These are phyloP conservation scores for Tragelaphus oryx DNA, from an alignment of 2,797 vertebrate genomes.

Conservation along the genomic window DNA sequence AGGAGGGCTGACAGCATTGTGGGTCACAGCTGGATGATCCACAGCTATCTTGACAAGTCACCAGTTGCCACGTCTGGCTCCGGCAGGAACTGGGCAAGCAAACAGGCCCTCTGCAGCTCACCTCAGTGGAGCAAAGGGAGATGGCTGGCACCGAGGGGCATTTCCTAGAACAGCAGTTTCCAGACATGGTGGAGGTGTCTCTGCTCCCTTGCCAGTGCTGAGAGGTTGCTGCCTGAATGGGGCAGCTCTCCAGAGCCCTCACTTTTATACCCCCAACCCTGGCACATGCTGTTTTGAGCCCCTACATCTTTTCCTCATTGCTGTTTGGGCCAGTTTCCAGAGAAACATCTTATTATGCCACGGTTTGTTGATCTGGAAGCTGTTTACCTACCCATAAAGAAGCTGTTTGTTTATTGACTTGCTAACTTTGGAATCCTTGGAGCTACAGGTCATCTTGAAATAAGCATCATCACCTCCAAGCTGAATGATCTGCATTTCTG, in stretches of 20 bases:
- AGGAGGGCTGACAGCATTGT: slow-evolving; percentile 47
- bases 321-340: slow-evolving; percentile 23
- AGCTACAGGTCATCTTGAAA: slow-evolving; percentile 17
- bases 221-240: neutral
- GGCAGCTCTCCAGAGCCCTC: neutral
- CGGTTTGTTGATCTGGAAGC: slow-evolving; percentile 49
- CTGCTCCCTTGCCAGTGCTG: slow-evolving; percentile 17
- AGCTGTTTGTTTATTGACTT: slow-evolving; percentile 38
- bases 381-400: slow-evolving; percentile 54
- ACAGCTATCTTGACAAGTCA: slow-evolving; percentile 62
- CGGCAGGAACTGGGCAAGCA: slow-evolving; percentile 67
- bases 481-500: neutral
- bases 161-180: slow-evolving; percentile 64
- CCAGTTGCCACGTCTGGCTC: slow-evolving; percentile 68
- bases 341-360: slow-evolving; percentile 67
- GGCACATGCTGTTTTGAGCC: neutral
- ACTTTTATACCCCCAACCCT: slow-evolving; percentile 52
- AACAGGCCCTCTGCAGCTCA: slow-evolving; percentile 57
- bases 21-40: slow-evolving; percentile 23
- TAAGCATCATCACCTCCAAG: neutral
- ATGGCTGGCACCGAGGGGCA: slow-evolving; percentile 60
- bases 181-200: slow-evolving; percentile 59
- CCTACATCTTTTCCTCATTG: slow-evolving; percentile 64
- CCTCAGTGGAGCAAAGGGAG: slow-evolving; percentile 65
- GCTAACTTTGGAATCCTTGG: slow-evolving; percentile 52